A percentile compares a stretch with the other conserved stretches of the same genome.
Evolutionary conservation across 2,113 vertebrate genomes (phyloP).

Genomic region (Notothenia coriiceps): DNA sequence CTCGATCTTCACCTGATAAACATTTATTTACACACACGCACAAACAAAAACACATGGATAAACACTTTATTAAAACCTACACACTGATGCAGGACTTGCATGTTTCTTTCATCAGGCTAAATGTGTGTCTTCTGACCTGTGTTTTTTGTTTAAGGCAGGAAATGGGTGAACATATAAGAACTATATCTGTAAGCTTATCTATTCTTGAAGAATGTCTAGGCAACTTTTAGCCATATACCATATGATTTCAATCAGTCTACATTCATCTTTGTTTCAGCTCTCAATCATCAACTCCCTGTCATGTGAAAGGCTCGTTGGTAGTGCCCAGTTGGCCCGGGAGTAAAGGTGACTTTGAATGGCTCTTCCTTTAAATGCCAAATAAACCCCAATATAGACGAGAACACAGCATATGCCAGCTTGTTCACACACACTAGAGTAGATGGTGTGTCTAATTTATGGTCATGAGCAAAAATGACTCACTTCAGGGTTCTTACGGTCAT

Average conservation of each 20-base stretch:
- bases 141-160: background rate
- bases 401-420: background rate
- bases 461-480: background rate
- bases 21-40: slow-evolving; percentile 8
- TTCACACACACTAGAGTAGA: background rate
- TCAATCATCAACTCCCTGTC: background rate
- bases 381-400: background rate
- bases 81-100: background rate
- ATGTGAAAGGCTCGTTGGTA: background rate
- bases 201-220: background rate
- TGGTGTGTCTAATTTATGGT: no score
- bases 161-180: background rate
- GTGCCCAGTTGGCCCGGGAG: background rate
- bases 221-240: background rate
- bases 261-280: background rate
- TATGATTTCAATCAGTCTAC: background rate
- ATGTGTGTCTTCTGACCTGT: background rate
- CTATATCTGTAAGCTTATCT: background rate
- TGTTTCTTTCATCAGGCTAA: background rate
- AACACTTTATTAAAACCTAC: no score
- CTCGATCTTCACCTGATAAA: slow-evolving; percentile 15
- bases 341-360: background rate
- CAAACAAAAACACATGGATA: background rate
- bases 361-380: background rate
- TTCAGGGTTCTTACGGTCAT: no score